These are phyloP conservation scores for Dendroctonus ponderosae DNA, from an alignment of 1,140 invertebrate species.

Conservation along the genomic window DNA sequence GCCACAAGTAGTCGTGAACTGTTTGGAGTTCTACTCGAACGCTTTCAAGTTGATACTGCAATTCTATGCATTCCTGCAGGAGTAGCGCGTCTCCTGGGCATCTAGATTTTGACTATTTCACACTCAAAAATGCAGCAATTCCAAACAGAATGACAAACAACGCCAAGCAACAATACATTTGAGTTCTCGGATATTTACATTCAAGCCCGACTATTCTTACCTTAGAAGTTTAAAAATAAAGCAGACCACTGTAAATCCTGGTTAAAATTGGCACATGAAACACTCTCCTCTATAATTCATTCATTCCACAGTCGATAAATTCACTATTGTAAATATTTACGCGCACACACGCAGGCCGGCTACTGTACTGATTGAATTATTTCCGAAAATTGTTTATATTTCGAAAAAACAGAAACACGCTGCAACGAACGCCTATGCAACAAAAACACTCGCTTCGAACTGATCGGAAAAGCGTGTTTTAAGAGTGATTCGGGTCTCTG, in stretches of 20 bases:
- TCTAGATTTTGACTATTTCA: too few species aligned
- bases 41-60: too few species aligned
- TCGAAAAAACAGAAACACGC: background rate
- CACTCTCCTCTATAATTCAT: constrained; percentile 34
- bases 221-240: constrained; percentile 15
- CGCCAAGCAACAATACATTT: too few species aligned
- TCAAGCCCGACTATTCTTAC: too few species aligned
- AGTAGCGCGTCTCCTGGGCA: too few species aligned
- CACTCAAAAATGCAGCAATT: background rate
- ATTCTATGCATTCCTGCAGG: too few species aligned
- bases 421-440: background rate
- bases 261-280: constrained; percentile 35
- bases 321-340: constrained; percentile 36
- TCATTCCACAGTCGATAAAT: constrained; percentile 36
- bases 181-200: too few species aligned
- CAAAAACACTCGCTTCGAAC: background rate
- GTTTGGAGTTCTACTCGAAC: too few species aligned
- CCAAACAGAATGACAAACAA: too few species aligned
- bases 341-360: constrained; percentile 20
- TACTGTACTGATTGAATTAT: constrained; percentile 32
- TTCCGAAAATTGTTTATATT: constrained; percentile 24
- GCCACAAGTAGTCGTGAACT: too few species aligned
- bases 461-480: background rate
- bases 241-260: constrained; percentile 29
- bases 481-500: background rate